Evolutionary conservation across 2,797 vertebrate genomes (phyloP), one percentile per base, ranked within the genome.

Genomic region (Periophthalmus magnuspinnatus): DNA sequence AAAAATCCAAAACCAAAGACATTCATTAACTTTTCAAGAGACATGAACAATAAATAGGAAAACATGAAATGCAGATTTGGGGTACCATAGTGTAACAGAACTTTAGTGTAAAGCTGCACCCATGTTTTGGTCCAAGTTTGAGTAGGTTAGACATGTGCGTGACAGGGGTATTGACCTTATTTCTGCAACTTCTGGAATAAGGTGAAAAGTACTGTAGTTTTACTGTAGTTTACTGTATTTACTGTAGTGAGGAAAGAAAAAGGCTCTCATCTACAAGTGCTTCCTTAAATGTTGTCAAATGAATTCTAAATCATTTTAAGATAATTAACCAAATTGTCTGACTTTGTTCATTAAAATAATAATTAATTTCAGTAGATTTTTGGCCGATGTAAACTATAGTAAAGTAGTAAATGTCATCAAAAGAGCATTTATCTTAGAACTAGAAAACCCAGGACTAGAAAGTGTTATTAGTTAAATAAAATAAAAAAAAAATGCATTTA

Each of bases 1-100:
- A 78, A 55, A 48, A 41, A 41, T 4, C 2, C 36, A 9, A 34
- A 6, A 34, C 36, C 52, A 66, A 76, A 84, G 62, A 85, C 79
- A 84, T 80, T 84, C 56, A 71, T 85, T 66, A 76, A 68, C 60
- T 72, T 80, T 79, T 72, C 2, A 60, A 71, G 78, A 55, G 65
- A 28, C 52, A 64, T 56, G 76, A 33, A 64, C 5, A 84, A 79
- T 79, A 84, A 88, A 89, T 79, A 86, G 61, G 8, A 38, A 61
- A 68, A 65, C 66, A 83, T 59, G 10, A 38, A 65, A 72, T 77
- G 47, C 34, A 82, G 58, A 67, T 77, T 60, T 14, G 7, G 57
- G 69, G 78, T 76, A 82, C 75, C 76, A 0, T 60, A 2, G 1
- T 64, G 41, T 24, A 45, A 63, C 60, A 56, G 75, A n/a, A n/a